These are phyloP conservation scores for Cosmorhoe ocellata DNA, from an alignment of 2,888 invertebrate genomes.

Conservation along the genomic window DNA sequence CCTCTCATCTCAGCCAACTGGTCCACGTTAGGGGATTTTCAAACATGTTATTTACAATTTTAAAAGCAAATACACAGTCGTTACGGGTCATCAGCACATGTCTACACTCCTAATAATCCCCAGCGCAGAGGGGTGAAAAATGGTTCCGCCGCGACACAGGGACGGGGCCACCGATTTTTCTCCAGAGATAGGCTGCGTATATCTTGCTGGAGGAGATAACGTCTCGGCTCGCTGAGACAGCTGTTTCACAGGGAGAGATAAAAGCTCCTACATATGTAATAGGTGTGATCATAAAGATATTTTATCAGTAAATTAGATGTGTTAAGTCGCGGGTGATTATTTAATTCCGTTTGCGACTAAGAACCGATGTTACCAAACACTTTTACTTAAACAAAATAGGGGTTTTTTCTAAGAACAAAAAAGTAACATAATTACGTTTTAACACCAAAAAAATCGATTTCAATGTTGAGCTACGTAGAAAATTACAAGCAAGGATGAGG, in stretches of 20 bases:
- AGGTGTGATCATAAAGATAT: constrained; percentile 27
- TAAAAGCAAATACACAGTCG: constrained; percentile 25
- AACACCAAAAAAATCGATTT: too few relatives aligned
- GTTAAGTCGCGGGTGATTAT: background rate
- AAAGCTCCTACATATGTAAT: constrained; percentile 27
- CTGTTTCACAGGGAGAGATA: constrained; percentile 43
- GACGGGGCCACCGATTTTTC: constrained; percentile 64
- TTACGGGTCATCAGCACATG: constrained; percentile 44
- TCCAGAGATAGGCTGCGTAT: constrained; percentile 60
- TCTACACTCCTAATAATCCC: constrained; percentile 53
- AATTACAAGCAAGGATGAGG: too few relatives aligned
- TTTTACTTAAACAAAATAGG: too few relatives aligned
- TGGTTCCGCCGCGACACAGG: constrained; percentile 54
- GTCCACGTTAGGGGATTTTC: too few relatives aligned
- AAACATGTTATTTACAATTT: background rate
- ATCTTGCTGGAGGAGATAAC: constrained; percentile 51
- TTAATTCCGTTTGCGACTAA: too few relatives aligned
- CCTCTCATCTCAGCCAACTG: too few relatives aligned
- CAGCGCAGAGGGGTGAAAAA: constrained; percentile 53
- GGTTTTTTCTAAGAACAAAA: too few relatives aligned
- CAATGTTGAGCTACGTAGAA: too few relatives aligned
- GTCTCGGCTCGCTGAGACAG: constrained; percentile 48
- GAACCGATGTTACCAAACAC: too few relatives aligned
- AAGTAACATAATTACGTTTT: too few relatives aligned
- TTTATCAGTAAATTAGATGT: constrained; percentile 31